phyloP scores from a whole-genome alignment of 2,888 invertebrate species.

The Dysmachus trigonus region DNA sequence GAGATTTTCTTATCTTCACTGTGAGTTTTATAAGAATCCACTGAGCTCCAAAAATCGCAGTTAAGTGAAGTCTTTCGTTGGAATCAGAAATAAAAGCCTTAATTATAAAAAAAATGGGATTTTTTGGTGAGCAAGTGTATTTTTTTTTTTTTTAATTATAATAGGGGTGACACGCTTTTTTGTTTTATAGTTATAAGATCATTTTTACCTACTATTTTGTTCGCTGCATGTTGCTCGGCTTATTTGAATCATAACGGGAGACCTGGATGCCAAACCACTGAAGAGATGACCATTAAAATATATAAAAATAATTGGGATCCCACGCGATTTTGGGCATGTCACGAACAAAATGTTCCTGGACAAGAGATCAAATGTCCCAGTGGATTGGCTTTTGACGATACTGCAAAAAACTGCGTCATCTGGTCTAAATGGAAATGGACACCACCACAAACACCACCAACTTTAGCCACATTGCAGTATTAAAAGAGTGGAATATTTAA shows the following conservation, averaged over 20 bases:
- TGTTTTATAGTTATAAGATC: neutral
- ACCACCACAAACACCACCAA: neutral
- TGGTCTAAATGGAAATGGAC: neutral
- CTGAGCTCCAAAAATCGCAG: neutral
- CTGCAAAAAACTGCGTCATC: neutral
- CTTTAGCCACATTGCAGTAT: neutral
- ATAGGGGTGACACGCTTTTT: neutral
- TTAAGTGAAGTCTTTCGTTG: neutral
- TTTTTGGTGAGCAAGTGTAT: neutral
- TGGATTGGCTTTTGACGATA: neutral
- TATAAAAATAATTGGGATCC: slow-evolving; percentile 19
- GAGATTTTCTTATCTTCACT: neutral
- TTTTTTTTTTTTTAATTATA: neutral
- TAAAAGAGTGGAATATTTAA: too few species aligned
- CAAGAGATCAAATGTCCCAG: neutral
- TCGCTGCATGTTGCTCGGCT: neutral
- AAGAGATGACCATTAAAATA: neutral
- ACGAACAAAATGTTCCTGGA: neutral
- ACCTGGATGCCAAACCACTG: neutral
- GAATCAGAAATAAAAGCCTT: neutral
- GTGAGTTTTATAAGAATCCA: neutral
- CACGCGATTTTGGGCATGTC: neutral
- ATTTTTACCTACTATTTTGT: neutral
- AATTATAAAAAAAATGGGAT: neutral
- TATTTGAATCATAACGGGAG: neutral